A percentile compares a stretch with the other conserved stretches of the same genome.
phyloP scores from a whole-genome alignment of 2,797 vertebrate genomes.

The Peromyscus melanophrys region DNA sequence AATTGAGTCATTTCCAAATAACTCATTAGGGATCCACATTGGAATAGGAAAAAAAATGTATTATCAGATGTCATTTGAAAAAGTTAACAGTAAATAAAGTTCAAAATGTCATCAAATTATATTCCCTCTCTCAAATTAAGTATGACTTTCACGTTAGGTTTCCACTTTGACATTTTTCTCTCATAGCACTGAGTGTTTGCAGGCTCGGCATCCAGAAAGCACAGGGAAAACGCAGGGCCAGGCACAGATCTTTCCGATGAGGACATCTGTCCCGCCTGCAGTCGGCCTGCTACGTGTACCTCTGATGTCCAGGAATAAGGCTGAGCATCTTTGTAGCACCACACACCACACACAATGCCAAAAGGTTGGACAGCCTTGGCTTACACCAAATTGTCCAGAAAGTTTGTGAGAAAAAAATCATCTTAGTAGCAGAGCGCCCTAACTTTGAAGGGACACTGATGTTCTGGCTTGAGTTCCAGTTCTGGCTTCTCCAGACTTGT shows the following conservation, averaged over 20 bases:
- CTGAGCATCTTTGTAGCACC: neutral
- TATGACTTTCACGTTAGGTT: neutral
- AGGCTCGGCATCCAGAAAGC: neutral
- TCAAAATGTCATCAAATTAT: conserved; percentile 54
- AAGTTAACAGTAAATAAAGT: conserved; percentile 1
- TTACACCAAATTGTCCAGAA: neutral
- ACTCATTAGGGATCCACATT: conserved; percentile 10
- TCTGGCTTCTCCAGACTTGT: neutral
- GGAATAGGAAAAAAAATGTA: neutral
- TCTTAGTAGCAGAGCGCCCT: neutral
- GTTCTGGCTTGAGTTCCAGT: neutral
- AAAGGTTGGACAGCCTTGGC: neutral
- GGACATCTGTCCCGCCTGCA: no score
- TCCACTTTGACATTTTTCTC: neutral
- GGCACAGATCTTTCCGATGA: neutral
- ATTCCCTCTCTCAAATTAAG: conserved; percentile 33
- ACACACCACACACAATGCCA: neutral
- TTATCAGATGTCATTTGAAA: neutral
- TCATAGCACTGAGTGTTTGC: neutral
- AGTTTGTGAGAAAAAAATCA: neutral
- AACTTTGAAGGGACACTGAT: neutral
- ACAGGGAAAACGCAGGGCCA: neutral
- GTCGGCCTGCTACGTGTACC: neutral
- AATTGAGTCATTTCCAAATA: neutral
- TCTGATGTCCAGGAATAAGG: neutral